Base-by-base conservation (phyloP, 1,140 invertebrate species). In the Drosophila watanabei region DNA sequence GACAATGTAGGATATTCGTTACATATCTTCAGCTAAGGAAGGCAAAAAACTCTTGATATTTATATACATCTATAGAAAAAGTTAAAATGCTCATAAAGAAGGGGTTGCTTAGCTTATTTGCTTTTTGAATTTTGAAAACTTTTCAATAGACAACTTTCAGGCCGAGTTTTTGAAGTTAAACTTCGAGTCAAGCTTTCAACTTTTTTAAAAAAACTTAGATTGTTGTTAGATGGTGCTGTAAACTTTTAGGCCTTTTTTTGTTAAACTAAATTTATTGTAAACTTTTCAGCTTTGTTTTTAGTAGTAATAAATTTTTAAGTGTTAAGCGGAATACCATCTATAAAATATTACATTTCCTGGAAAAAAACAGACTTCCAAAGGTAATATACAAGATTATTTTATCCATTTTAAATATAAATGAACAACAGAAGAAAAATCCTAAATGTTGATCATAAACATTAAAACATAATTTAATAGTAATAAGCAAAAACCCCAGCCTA, bases 241-340 rank as follows among this genome's bases (percentile, higher is more conserved):
- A 39, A n/a, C 68, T 71, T 71, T 68, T 46, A 35, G 68, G 68
- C 49, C 18, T 13, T 13, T 66, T 35, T 45, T 4, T 35, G 1
- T 30, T 11, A 20, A 10, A 6, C 2, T 3, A 8, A 14, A 14
- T 45, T 5, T 14, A 10, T 20, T 35, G 37, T 13, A 16, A 20
- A 35, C 48, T 70, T 70, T 13, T 14, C 13, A 30, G 46, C 37
- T 30, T 57, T 30, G n/a, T 32, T n/a, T 16, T 2, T 0, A 32
- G 13, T 18, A 32, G 11, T 3, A 32, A 7, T 52, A 0, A 2
- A 7, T 32, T 10, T 4, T 1, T 2, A 13, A 13, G 2, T 7
- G 2, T 4, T 13, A 32, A 32, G 9, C 2, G 11, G 28, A 28
- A 30, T 51, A 11, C 7, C 1, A 4, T 48, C 0, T 9, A 16